Evolutionary conservation across 2,113 vertebrate genomes (phyloP), one percentile per base, ranked within the genome.

Genomic region (Pollachius pollachius): DNA sequence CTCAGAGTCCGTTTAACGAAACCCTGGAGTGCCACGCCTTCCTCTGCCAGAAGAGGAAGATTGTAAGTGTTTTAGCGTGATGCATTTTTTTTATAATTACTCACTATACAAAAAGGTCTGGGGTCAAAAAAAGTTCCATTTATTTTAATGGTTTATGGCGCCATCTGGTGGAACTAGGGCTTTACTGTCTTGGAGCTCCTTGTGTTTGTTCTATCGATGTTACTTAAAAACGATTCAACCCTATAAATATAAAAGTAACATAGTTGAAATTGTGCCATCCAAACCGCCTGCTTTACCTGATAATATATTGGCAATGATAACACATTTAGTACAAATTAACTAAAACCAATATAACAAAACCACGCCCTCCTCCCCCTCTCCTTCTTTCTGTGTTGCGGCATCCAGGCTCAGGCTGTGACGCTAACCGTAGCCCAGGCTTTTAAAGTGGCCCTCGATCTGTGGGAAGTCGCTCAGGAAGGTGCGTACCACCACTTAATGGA

Each of bases 41-140:
- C 76, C 94, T 97, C 66, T 97, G 95, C 41, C 94, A 95, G 69
- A 97, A 96, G 87, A 95, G 93, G 88, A 97, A 97, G 90, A 94
- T 96, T 30, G 95, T 97, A 89, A 93, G 95, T 84, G 62, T 65
- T 7, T 18, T 57, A 4, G 3, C 3, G 1, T 21, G 57, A 3
- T 56, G 15, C 27, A 37, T 15, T 64, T 18, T 16, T 41, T 27
- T 66, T 41, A 3, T 52, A 1, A 0, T 21, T 21, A 11, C 9
- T 48, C 41, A 48, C 41, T 48, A 48, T 11, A 48, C 41, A 48
- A 48, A 48, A 48, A 37, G 41, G 6, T 12, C 21, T 21, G 1
- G 4, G 19, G 6, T 70, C 67, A 57, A 48, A 18, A 60, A 65
- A 6, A 65, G 52, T 48, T 11, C 6, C 5, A 16, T 13, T 37